Base-by-base conservation (phyloP, 2,888 invertebrate species). In the Bembecia ichneumoniformis region DNA sequence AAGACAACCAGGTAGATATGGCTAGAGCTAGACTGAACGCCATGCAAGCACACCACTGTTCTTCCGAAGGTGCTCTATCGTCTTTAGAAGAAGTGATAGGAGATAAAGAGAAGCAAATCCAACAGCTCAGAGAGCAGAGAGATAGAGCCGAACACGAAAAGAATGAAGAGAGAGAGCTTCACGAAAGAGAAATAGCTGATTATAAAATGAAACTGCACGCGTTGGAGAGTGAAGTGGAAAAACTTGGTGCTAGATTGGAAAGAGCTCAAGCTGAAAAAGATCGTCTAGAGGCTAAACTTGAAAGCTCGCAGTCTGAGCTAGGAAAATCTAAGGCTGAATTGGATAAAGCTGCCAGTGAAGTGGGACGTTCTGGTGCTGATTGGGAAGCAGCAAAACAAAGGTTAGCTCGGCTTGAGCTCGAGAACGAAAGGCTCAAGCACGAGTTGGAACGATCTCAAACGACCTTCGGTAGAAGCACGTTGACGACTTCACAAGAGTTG, bases 1-100 rank as follows among this genome's bases (percentile, higher is more conserved):
- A 98, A 86, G 99, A 99, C 75, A 96, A 96, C 81, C 98, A 98
- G 89, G 95, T 99, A 50, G 96, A 97, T 66, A 96, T 96, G 94
- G 96, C 97, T 1, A 89, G 97, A 58, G 96, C 96, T 35, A 90
- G 97, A 60, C 80, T 96, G 47, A 94, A 95, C 47, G 96, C 97
- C 52, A 95, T 97, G 92, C 97, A 97, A 88, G 96, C 96, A 13
- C 97, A 97, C 71, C 96, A 96, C 72, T 96, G 95, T 82, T 93
- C 95, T 55, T 96, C 95, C 9, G 97, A 97, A 88, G 97, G 96
- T 48, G 96, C 97, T 2, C 88, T 98, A 49, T 94, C 96, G 48
- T 95, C 95, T 57, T 90, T 98, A 43, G 98, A 98, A 87, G 98
- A 98, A 86, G 96, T 96, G 11, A 95, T 98, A 62, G 94, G 94